Evolutionary conservation across 2,888 invertebrate species (phyloP).

Genomic region (Xestia xanthographa): DNA sequence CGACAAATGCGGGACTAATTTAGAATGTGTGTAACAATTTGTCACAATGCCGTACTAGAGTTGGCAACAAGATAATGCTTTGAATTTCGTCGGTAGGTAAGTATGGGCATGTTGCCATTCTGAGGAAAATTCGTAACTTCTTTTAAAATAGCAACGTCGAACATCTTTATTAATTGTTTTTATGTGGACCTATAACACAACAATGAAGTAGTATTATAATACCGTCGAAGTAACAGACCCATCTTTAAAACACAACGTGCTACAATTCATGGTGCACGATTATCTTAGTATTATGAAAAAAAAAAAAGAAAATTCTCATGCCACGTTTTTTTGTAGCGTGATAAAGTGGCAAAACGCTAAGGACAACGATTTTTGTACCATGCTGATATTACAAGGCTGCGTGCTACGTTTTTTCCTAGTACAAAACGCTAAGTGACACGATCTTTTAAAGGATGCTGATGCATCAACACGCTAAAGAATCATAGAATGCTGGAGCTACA

Average conservation of each 20-base stretch:
- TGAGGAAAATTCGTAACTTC: neutral
- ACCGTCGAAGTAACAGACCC: neutral
- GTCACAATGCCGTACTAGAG: constrained; percentile 33
- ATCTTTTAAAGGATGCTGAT: neutral
- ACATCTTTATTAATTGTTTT: neutral
- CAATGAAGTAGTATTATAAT: neutral
- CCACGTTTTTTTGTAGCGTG: neutral
- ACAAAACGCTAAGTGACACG: neutral
- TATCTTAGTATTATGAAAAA: neutral
- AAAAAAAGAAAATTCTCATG: neutral
- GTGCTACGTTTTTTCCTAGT: neutral
- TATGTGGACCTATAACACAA: neutral
- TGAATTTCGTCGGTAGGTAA: constrained; percentile 26
- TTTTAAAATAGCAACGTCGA: neutral
- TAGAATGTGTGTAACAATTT: constrained; percentile 47
- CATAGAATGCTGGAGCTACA: neutral
- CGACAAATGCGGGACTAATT: constrained; percentile 39
- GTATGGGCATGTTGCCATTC: constrained; percentile 17
- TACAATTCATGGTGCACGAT: neutral
- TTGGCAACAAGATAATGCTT: constrained; percentile 40
- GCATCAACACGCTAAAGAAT: neutral
- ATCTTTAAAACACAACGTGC: neutral
- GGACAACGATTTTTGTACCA: neutral
- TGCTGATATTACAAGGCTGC: neutral
- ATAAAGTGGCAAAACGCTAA: neutral